Base-by-base conservation (phyloP, 1,140 invertebrate genomes). In the Phenacoccus solenopsis region DNA sequence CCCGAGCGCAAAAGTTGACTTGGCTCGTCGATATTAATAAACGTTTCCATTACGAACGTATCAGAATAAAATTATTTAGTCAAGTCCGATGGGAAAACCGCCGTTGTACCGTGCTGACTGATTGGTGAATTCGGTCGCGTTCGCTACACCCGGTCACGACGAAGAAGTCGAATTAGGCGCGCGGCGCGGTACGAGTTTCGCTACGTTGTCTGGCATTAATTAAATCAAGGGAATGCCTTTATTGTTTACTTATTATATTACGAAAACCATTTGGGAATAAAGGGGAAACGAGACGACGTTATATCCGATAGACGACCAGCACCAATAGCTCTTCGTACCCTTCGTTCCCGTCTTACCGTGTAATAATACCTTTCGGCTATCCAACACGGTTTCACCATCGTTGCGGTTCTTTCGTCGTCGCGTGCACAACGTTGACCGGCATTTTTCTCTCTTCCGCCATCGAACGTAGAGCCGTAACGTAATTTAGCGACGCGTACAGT, bases 181-280 rank as follows among this genome's bases (percentile, higher is more conserved):
- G 16, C 20, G 20, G 38, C 3, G 38, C 38, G 38, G 38, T 49
- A 49, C 38, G 20, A 49, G 38, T 49, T n/a, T 49, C 38, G 5
- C 38, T 49, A n/a, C 38, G 38, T 49, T 49, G 38, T 49, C 38
- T 49, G 38, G 38, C 38, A 49, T 49, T 49, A 49, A 49, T 49
- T 49, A 49, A 49, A 49, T 49, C 38, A 49, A 49, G 38, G 38
- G 38, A 49, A 49, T 49, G 38, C 38, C 38, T 49, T 49, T 16
- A 49, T 49, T 49, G 38, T 49, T 49, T 49, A 49, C 38, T 49
- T 49, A 49, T 49, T 49, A 49, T 49, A 49, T 49, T 49, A 49
- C 16, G 16, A n/a, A 49, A 9, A 49, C 38, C 38, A 2, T 49
- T 49, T 49, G 38, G 38, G 38, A 49, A 49, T 49, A 49, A n/a